Percentiles rank a stretch among this genome's conserved stretches.
Evolutionary conservation across 2,888 invertebrate genomes (phyloP).

Genomic region (Drosophila paranaensis): DNA sequence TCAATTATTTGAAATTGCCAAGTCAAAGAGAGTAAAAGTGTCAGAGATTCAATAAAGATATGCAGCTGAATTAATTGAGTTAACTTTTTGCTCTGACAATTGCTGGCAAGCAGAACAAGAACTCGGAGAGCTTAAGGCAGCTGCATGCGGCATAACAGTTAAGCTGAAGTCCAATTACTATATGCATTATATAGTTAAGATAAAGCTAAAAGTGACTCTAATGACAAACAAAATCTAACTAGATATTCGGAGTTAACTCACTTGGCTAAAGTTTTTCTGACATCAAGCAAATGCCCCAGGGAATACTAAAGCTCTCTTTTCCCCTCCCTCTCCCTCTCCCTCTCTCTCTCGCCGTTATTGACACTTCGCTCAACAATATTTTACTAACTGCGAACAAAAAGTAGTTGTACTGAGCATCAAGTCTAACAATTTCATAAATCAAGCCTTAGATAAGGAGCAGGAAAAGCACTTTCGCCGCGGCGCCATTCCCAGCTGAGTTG

Average conservation of each 20-base stretch:
- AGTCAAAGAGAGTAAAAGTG: constrained; percentile 13
- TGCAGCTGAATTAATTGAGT: constrained; percentile 11
- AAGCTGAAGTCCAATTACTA: background rate
- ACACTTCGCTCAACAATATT: background rate
- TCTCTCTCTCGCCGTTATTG: background rate
- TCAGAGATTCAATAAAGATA: constrained; percentile 27
- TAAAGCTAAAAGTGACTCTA: background rate
- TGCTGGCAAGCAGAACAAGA: background rate
- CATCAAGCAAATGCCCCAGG: background rate
- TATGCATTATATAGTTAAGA: background rate
- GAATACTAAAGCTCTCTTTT: background rate
- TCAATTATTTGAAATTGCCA: background rate
- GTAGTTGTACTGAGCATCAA: constrained; percentile 6
- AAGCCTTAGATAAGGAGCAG: constrained; percentile 19
- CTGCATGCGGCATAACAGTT: background rate
- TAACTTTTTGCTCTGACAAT: constrained; percentile 11
- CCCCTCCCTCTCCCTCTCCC: background rate
- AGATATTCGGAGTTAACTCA: constrained; percentile 2
- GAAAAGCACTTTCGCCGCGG: constrained; percentile 6
- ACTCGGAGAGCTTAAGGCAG: background rate
- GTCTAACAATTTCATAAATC: constrained; percentile 32
- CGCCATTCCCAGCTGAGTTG: constrained; percentile 26
- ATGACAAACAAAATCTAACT: background rate
- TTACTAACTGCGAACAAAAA: constrained; percentile 9
- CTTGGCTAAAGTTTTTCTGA: background rate